Evolutionary conservation across 2,797 vertebrate species (phyloP).

Genomic region (Coregonus suidteri): DNA sequence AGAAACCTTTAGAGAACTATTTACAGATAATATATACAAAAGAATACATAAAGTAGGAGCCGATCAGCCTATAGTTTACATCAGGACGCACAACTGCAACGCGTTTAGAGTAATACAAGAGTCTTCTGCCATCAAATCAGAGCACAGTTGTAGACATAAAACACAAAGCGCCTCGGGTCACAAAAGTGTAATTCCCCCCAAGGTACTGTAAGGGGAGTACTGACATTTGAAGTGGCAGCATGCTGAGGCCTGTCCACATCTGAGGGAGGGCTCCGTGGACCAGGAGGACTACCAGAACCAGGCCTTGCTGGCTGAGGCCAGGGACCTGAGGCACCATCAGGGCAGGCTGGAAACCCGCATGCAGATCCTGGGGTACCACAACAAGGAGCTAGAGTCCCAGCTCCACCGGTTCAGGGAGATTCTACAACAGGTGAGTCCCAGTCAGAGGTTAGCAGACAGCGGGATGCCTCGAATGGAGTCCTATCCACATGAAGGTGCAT

Average conservation of each 20-base stretch:
- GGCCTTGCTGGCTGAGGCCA: slow-evolving; percentile 79
- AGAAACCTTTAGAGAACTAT: no score
- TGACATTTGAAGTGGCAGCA: slow-evolving; percentile 83
- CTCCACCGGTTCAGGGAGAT: slow-evolving; percentile 79
- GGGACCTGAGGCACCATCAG: slow-evolving; percentile 83
- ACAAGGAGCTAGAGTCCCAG: slow-evolving; percentile 83
- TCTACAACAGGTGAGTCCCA: slow-evolving; percentile 74
- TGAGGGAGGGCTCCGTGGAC: slow-evolving; percentile 63
- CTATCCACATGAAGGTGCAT: neutral
- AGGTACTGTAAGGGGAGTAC: slow-evolving; percentile 82
- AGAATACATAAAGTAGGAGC: neutral
- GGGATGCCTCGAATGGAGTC: neutral
- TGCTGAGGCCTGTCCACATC: slow-evolving; percentile 72
- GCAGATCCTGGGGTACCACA: slow-evolving; percentile 85
- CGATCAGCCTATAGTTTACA: neutral
- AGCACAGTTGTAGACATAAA: neutral
- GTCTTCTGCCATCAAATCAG: neutral
- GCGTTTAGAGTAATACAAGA: neutral
- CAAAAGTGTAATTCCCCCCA: slow-evolving; percentile 36
- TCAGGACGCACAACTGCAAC: no score
- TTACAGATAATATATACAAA: no score
- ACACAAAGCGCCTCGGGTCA: neutral
- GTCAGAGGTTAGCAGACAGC: neutral
- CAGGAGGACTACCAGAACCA: slow-evolving; percentile 55
- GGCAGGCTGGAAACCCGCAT: slow-evolving; percentile 83